A percentile compares a stretch with the other conserved stretches of the same genome.
Conservation (phyloP, 2,888 invertebrate species). For the Cybosia mesomella region DNA sequence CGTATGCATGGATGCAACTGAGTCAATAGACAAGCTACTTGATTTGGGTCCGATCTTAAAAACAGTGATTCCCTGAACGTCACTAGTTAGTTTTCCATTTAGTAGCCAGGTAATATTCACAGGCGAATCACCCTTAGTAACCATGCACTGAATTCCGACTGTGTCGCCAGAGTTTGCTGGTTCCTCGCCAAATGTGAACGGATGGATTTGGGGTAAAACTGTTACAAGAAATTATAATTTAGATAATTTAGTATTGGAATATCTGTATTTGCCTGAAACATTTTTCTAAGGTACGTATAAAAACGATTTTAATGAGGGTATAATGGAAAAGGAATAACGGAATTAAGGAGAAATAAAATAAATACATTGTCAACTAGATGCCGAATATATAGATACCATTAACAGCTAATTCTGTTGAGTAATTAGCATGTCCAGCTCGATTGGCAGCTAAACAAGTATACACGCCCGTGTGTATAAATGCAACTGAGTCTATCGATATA, state of each 20-base stretch:
- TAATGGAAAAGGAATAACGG: conserved; percentile 21
- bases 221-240: conserved; percentile 38
- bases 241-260: not conserved
- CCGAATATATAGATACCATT: conserved; percentile 87
- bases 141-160: conserved; percentile 91
- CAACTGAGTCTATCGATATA: conserved; percentile 91
- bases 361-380: conserved; percentile 29
- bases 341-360: conserved; percentile 29
- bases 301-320: not conserved
- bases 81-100: conserved; percentile 87
- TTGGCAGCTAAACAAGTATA: conserved; percentile 92
- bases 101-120: conserved; percentile 92
- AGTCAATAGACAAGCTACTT: conserved; percentile 91
- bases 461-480: conserved; percentile 90
- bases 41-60: conserved; percentile 87
- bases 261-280: not conserved
- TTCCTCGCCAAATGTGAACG: conserved; percentile 91
- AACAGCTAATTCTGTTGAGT: conserved; percentile 89
- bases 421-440: conserved; percentile 89
- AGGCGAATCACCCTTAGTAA: conserved; percentile 92
- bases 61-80: conserved; percentile 84
- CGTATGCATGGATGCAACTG: conserved; percentile 90
- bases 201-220: conserved; percentile 92
- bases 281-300: not conserved
- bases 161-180: conserved; percentile 92